Base-by-base conservation (phyloP, 1,140 invertebrate species). In the Heliconius himera region DNA sequence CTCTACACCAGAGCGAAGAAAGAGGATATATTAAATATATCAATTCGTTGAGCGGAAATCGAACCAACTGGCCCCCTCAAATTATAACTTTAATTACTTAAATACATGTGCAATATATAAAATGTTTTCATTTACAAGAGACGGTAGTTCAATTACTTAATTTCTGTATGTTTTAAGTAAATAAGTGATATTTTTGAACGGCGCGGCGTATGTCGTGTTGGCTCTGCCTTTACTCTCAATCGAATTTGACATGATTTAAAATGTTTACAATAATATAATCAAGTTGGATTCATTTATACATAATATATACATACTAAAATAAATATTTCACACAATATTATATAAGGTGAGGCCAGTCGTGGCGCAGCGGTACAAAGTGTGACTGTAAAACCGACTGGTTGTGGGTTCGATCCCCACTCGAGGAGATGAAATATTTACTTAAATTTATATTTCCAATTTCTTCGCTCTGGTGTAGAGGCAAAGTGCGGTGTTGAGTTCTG, bases 161-260 rank as follows among this genome's bases (percentile, higher is more conserved):
- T 66, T 66, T 66, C 8, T 66, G 60, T 66, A 66, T 66, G 60
- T 29, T 26, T 66, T 26, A 66, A 26, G n/a, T 38, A 71, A 71
- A 71, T 38, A 36, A 71, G 18, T 16, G 33, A 26, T 66, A 13
- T 66, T 66, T 66, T 71, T 13, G 41, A 46, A 4, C 20, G 70
- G 29, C 70, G 20, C 36, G 36, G 36, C 70, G 70, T 2, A 20
- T 36, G 20, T 38, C 70, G 70, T 9, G 33, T 71, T 71, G 70
- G 70, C 70, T 71, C 33, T 71, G 20, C 70, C 36, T 71, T 71
- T 71, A 22, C 36, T 71, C 70, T 71, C 29, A 71, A 71, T 71
- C 33, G 38, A 71, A 71, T 71, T 71, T 71, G 18, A 22, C 70
- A 38, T 71, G 38, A 71, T 71, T 71, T 18, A 71, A 71, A 71